Conservation (phyloP, 2,797 vertebrate species). For the Sternarchorhynchus goeldii region DNA sequence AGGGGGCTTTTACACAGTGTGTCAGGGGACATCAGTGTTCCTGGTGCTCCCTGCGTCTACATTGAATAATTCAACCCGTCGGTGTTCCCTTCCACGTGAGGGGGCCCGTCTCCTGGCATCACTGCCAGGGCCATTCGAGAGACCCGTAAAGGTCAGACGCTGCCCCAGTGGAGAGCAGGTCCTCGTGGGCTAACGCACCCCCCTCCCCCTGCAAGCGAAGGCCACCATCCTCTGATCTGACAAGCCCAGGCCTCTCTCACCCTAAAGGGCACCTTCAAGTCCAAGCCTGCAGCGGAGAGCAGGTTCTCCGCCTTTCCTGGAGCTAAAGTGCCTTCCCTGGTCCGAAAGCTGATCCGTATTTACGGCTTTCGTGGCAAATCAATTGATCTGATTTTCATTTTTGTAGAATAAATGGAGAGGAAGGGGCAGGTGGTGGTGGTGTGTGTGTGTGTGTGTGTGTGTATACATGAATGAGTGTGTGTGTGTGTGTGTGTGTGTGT, state of each 20-base stretch:
- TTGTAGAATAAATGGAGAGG: conserved; percentile 68
- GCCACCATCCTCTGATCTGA: conserved; percentile 68
- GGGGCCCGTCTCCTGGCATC: conserved; percentile 84
- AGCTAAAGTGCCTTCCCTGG: conserved; percentile 74
- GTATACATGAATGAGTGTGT: no score
- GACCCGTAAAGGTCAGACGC: conserved; percentile 79
- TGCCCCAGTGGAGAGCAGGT: conserved; percentile 58
- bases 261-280: conserved; percentile 71
- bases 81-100: conserved; percentile 84
- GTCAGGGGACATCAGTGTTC: conserved; percentile 75
- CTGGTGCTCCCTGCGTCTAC: conserved; percentile 62
- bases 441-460: no score
- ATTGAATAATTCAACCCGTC: conserved; percentile 83
- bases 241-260: conserved; percentile 71
- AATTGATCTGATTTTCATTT: conserved; percentile 69
- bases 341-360: conserved; percentile 43
- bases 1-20: conserved; percentile 62
- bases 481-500: no score
- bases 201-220: conserved; percentile 69
- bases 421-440: conserved; percentile 1
- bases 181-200: conserved; percentile 68
- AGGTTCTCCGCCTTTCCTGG: conserved; percentile 51
- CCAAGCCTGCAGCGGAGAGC: conserved; percentile 8
- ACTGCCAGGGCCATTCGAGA: conserved; percentile 82
- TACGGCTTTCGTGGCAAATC: conserved; percentile 54